Conservation (phyloP, 2,113 vertebrate genomes). For the Hypanus sabinus region DNA sequence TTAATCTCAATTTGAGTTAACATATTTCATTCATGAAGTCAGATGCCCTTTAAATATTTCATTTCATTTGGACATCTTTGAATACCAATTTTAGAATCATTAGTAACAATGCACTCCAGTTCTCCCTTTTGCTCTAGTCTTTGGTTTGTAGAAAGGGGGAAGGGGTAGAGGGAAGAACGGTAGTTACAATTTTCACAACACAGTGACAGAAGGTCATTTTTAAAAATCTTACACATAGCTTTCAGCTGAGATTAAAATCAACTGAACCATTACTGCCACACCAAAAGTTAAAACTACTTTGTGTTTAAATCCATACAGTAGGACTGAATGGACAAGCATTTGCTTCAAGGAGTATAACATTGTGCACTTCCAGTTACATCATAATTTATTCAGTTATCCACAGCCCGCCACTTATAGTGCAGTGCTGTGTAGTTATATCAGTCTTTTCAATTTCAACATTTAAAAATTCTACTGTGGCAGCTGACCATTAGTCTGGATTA, state of each 20-base stretch:
- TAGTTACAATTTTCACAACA: no score
- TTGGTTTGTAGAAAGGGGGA: no score
- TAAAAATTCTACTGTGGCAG: no score
- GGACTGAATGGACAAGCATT: neutral
- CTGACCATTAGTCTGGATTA: no score
- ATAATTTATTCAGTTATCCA: neutral
- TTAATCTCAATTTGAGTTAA: neutral
- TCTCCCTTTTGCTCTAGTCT: neutral
- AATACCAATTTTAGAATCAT: neutral
- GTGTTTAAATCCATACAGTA: neutral
- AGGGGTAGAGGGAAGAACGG: neutral
- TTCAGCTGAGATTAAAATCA: no score
- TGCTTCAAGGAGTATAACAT: neutral
- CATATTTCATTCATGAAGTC: neutral
- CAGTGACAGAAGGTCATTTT: neutral
- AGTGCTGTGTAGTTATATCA: neutral
- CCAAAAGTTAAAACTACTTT: neutral
- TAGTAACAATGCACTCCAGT: neutral
- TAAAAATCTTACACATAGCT: no score
- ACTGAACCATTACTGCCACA: neutral
- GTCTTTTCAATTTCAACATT: neutral
- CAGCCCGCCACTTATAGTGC: neutral
- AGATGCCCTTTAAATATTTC: neutral
- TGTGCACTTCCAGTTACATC: no score
- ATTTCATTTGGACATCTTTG: neutral